These are phyloP conservation scores for Crax fasciolata DNA, from an alignment of 2,797 vertebrate genomes.

Conservation along the genomic window DNA sequence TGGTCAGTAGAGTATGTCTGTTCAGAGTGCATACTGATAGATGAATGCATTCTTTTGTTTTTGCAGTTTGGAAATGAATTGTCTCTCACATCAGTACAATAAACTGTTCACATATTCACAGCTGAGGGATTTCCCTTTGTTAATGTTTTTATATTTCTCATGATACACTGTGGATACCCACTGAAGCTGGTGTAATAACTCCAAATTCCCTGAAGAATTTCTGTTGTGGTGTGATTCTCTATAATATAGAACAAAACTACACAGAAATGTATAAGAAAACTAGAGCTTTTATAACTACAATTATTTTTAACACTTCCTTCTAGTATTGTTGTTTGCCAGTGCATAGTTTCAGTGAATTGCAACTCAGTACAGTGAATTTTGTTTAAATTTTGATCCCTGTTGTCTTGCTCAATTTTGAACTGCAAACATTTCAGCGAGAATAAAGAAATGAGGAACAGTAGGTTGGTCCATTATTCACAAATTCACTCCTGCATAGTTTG, in stretches of 20 bases:
- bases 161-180: background rate
- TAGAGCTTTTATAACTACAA: background rate
- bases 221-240: background rate
- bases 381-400: background rate
- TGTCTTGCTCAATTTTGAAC: background rate
- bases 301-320: background rate
- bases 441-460: background rate
- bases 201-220: background rate
- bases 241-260: background rate
- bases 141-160: background rate
- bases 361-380: background rate
- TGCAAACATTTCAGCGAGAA: background rate
- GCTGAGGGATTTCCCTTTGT: background rate
- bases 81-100: background rate
- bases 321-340: background rate
- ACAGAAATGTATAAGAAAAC: background rate
- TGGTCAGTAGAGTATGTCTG: background rate
- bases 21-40: background rate
- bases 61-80: background rate
- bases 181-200: background rate
- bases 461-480: slow-evolving; percentile 13
- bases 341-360: background rate
- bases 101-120: background rate
- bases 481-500: background rate
- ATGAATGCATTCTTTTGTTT: background rate